phyloP scores from a whole-genome alignment of 2,888 invertebrate genomes.

The Ctena decussata region DNA sequence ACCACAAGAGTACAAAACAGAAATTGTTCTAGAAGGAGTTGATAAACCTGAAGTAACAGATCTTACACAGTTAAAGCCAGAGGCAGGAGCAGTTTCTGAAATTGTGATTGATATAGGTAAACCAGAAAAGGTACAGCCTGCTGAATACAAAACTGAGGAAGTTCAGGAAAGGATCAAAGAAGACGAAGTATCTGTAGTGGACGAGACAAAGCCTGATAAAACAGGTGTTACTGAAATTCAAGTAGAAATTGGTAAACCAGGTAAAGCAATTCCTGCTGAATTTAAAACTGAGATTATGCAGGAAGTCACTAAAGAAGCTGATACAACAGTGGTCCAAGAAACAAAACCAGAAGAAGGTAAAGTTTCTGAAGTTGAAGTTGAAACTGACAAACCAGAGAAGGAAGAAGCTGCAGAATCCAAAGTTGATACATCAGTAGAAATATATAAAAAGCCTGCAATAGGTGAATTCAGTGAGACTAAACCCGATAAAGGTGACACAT shows the following conservation, averaged over 20 bases:
- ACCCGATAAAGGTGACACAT: neutral
- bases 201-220: constrained; percentile 27
- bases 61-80: constrained; percentile 47
- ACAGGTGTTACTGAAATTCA: constrained; percentile 39
- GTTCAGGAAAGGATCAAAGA: constrained; percentile 37
- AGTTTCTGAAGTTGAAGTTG: constrained; percentile 42
- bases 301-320: constrained; percentile 34
- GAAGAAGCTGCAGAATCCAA: neutral
- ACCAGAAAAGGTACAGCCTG: constrained; percentile 34
- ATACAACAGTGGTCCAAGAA: constrained; percentile 42
- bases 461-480: neutral
- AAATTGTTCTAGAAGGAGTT: constrained; percentile 48
- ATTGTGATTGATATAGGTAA: constrained; percentile 16
- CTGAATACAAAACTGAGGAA: constrained; percentile 56
- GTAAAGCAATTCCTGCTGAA: constrained; percentile 42
- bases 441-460: constrained; percentile 23
- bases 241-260: constrained; percentile 50
- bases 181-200: constrained; percentile 46
- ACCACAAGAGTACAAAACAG: constrained; percentile 59
- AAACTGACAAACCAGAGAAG: constrained; percentile 44
- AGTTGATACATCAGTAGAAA: constrained; percentile 31
- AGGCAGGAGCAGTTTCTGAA: constrained; percentile 19
- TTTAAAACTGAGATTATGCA: constrained; percentile 41
- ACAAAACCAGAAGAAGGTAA: constrained; percentile 28
- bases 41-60: constrained; percentile 65